A percentile compares a stretch with the other conserved stretches of the same genome.
phyloP scores from a whole-genome alignment of 2,113 vertebrate species.

The Charina bottae region DNA sequence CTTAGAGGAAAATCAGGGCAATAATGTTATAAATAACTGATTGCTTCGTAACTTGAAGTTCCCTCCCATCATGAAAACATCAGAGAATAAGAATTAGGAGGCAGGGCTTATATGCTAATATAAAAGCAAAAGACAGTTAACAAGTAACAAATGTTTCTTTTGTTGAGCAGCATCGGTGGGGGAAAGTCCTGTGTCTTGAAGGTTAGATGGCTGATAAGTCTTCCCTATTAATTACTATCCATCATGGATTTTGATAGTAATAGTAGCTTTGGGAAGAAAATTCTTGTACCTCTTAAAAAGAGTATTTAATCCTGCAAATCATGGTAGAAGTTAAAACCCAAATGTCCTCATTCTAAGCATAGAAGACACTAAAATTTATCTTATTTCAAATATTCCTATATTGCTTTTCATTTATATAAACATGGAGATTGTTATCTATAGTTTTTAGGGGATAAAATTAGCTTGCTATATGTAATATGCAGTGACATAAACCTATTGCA shows the following conservation, averaged over 20 bases:
- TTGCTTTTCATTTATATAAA: neutral
- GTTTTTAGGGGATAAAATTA: constrained; percentile 36
- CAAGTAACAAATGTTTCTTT: neutral
- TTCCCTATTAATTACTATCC: neutral
- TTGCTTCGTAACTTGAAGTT: neutral
- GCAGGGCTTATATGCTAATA: neutral
- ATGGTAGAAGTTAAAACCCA: constrained; percentile 29
- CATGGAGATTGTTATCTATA: constrained; percentile 1
- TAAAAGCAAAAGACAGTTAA: neutral
- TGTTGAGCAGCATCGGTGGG: neutral
- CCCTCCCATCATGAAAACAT: neutral
- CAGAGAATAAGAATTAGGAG: neutral
- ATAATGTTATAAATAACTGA: neutral
- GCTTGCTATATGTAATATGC: constrained; percentile 40
- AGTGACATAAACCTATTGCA: constrained; percentile 75
- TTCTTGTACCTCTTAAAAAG: neutral
- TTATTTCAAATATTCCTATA: constrained; percentile 6
- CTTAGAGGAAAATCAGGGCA: neutral
- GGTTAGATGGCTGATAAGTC: neutral
- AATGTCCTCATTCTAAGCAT: constrained; percentile 40
- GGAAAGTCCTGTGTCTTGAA: neutral
- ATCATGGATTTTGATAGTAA: neutral
- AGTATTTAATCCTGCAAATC: neutral
- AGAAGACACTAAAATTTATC: constrained; percentile 36
- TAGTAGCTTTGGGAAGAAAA: neutral